Percentiles rank a stretch among this genome's conserved stretches.
Evolutionary conservation across 92 coral and sea anemone species (phyloP).

Genomic region (Paramuricea clavata): DNA sequence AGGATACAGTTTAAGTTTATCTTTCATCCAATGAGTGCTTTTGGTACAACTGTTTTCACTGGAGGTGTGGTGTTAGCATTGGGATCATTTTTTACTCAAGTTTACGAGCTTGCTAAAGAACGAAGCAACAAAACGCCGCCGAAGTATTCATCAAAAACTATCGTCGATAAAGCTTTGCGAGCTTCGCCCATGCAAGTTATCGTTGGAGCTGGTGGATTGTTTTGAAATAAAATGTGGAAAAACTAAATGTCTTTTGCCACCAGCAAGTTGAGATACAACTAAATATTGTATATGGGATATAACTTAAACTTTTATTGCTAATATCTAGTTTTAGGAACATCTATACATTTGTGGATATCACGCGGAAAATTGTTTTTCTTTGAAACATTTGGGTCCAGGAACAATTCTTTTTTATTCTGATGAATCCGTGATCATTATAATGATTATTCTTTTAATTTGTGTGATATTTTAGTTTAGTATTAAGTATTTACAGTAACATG

Average conservation of each 20-base stretch:
- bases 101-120: background rate
- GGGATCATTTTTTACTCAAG: conserved; percentile 34
- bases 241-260: background rate
- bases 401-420: too few relatives aligned
- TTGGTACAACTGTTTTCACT: conserved; percentile 13
- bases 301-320: too few relatives aligned
- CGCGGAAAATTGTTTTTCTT: too few relatives aligned
- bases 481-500: too few relatives aligned
- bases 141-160: background rate
- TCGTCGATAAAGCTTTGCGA: background rate
- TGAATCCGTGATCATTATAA: too few relatives aligned
- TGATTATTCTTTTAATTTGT: too few relatives aligned
- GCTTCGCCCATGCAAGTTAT: conserved; percentile 22
- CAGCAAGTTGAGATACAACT: background rate
- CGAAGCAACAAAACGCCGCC: background rate
- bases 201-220: conserved; percentile 11
- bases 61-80: conserved; percentile 35
- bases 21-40: conserved; percentile 2
- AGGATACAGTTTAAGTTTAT: too few relatives aligned
- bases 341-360: too few relatives aligned
- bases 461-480: too few relatives aligned
- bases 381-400: too few relatives aligned
- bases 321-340: too few relatives aligned
- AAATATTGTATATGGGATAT: too few relatives aligned
- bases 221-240: background rate